phyloP scores from a whole-genome alignment of 2,888 invertebrate species.

The Drosophila birchii region DNA sequence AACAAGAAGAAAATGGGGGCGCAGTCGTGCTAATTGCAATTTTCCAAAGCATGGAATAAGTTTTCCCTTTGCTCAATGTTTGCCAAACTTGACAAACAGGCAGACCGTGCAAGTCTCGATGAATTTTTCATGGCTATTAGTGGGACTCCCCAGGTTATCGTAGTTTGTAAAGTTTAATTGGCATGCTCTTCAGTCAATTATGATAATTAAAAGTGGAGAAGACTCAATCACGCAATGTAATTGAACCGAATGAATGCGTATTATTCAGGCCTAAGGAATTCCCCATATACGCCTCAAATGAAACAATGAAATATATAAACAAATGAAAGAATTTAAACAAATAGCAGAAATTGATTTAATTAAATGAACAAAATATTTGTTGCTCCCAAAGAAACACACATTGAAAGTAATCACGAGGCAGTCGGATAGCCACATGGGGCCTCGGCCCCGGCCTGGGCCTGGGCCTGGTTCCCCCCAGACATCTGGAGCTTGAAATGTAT shows the following conservation, averaged over 20 bases:
- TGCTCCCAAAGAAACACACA: slow-evolving; percentile 14
- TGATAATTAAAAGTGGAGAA: slow-evolving; percentile 61
- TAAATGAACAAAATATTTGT: slow-evolving; percentile 54
- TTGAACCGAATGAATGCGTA: slow-evolving; percentile 1
- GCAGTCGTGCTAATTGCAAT: slow-evolving; percentile 55
- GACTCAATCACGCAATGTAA: slow-evolving; percentile 32
- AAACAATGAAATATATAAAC: background rate
- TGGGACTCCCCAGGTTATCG: slow-evolving; percentile 4
- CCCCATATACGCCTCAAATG: slow-evolving; percentile 4
- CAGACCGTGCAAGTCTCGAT: slow-evolving; percentile 41
- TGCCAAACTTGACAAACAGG: slow-evolving; percentile 41
- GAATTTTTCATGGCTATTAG: slow-evolving; percentile 20
- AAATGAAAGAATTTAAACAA: slow-evolving; percentile 20
- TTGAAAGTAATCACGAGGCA: slow-evolving; percentile 13
- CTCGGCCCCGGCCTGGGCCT: background rate
- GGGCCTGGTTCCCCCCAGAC: slow-evolving; percentile 17
- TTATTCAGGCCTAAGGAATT: slow-evolving; percentile 16
- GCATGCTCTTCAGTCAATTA: slow-evolving; percentile 49
- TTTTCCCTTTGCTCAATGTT: slow-evolving; percentile 17
- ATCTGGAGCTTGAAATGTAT: slow-evolving; percentile 44
- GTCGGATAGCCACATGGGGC: slow-evolving; percentile 40
- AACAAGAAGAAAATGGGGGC: slow-evolving; percentile 18
- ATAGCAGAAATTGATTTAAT: slow-evolving; percentile 54
- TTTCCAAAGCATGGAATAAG: slow-evolving; percentile 54
- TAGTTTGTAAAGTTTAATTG: slow-evolving; percentile 59